Base-by-base conservation (phyloP, 2,113 vertebrate genomes). In the Orthonyx spaldingii region DNA sequence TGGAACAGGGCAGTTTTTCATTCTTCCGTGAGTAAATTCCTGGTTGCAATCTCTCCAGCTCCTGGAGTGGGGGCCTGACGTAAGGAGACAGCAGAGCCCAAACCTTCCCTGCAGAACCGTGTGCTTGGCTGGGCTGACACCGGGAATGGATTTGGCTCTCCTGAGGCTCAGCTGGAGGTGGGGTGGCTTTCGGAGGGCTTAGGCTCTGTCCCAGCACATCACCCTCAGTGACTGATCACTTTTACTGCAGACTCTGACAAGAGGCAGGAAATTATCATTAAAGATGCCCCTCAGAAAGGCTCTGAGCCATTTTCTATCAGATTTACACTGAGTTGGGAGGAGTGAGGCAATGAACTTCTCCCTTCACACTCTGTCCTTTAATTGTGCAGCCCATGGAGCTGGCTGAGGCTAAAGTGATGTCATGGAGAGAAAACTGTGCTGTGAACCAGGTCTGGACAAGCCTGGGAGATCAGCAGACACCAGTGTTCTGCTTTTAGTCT, bases 1-100 rank as follows among this genome's bases (percentile, higher is more conserved):
- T 49, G 66, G 87, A 91, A 12, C 39, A 20, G 68, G 72, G 77
- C 41, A 37, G 37, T 26, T 87, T 92, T 70, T 68, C 91, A 75
- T 55, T 89, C 91, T 94, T 87, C 84, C n/a, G 8, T 82, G 71
- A 89, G 91, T 79, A 83, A 95, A 93, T 89, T 66, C 76, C 55
- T 70, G 83, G 82, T 88, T 2, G 37, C 83, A 59, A 28, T 44
- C 64, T 78, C 79, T 56, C 21, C 79, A 52, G 83, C 86, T 93
- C 88, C 89, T 1, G 39, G 46, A 50, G 70, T 0, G 9, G 57
- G 66, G 70, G 37, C 18, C 75, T 90, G 71, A 93, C 16, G 2
- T 84, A n/a, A 90, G 24, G 12, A 77, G 66, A 65, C 59, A 90
- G 90, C 76, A 30, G 64, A 94, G 86, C 60, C 91, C 41, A 11